Percentiles rank a stretch among this genome's conserved stretches.
phyloP scores from a whole-genome alignment of 1,140 invertebrate genomes.

The Nomia melanderi region DNA sequence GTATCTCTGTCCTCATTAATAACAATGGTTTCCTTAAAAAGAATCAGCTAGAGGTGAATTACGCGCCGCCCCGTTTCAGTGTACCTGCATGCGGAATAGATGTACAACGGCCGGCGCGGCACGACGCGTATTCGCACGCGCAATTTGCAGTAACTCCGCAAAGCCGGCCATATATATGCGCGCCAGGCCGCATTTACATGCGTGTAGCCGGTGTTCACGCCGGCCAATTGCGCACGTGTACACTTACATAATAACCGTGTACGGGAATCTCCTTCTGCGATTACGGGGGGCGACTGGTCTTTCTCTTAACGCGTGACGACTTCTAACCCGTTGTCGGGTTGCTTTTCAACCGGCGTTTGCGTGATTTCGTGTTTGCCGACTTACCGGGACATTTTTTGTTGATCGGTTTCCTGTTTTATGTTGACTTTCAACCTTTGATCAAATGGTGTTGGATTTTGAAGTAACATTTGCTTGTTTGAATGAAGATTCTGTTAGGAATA shows the following conservation, averaged over 20 bases:
- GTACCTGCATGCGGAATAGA: slow-evolving; percentile 30
- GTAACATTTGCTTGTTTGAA: no score
- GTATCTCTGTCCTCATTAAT: slow-evolving; percentile 7
- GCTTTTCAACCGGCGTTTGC: no score
- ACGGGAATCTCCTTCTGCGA: slow-evolving; percentile 33
- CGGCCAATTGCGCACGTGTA: slow-evolving; percentile 59
- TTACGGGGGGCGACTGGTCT: not conserved
- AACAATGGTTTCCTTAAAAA: slow-evolving; percentile 33
- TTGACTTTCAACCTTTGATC: no score
- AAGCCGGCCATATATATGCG: slow-evolving; percentile 54
- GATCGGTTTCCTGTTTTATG: no score
- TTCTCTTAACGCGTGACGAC: no score
- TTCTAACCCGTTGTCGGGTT: no score
- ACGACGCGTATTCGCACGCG: slow-evolving; percentile 46
- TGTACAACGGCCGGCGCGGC: slow-evolving; percentile 10
- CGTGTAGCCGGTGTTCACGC: slow-evolving; percentile 60
- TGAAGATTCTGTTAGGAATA: no score
- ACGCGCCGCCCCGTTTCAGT: not conserved
- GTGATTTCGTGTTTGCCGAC: no score
- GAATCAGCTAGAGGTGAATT: not conserved
- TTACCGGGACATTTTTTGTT: no score
- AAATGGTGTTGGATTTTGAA: no score
- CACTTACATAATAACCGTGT: slow-evolving; percentile 49
- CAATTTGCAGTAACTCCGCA: slow-evolving; percentile 62
- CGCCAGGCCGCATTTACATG: slow-evolving; percentile 59